Base-by-base conservation (phyloP, 2,113 vertebrate species). In the Corapipo altera region DNA sequence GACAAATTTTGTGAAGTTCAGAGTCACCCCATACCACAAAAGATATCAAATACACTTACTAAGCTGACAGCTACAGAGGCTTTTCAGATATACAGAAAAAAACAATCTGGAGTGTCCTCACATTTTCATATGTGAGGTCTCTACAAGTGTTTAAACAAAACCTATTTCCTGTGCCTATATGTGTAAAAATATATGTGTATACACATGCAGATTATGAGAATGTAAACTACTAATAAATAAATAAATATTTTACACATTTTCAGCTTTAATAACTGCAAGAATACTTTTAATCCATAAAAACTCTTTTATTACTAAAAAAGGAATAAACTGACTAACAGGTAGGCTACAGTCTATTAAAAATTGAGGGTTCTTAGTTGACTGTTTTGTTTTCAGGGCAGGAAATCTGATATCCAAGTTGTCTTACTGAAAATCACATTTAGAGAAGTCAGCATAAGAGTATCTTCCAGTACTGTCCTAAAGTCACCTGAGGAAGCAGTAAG, bases 341-440 rank as follows among this genome's bases (percentile, higher is more conserved):
- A 13, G 5, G 20, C 12, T 48, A 23, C 15, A 27, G 19, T 8
- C 41, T 54, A 43, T 73, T 30, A 41, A 46, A 66, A 46, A 6
- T 5, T 46, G 9, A 0, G 3, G 2, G 3, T 2, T 19, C 64
- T 72, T 18, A 37, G 4, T 19, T 57, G 9, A 12, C 12, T 55
- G 4, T 11, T 75, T 12, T 6, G 6, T 46, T 72, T 79, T 71
- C 39, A 67, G 33, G 37, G 28, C 28, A 64, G 23, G 13, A 82
- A 88, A 43, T 8, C 8, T 77, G 14, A 49, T 49, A 32, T 49
- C 77, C 48, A 62, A 62, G 26, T 20, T 74, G 5, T n/a, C 12
- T 22, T 27, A n/a, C 1, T 74, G 23, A 94, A 86, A 84, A 73
- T 27, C 14, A 19, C 5, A 44, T 39, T 73, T 61, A 54, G n/a